These are phyloP conservation scores for Subanguina moxae DNA, from an alignment of 1,140 invertebrate species.

Conservation along the genomic window DNA sequence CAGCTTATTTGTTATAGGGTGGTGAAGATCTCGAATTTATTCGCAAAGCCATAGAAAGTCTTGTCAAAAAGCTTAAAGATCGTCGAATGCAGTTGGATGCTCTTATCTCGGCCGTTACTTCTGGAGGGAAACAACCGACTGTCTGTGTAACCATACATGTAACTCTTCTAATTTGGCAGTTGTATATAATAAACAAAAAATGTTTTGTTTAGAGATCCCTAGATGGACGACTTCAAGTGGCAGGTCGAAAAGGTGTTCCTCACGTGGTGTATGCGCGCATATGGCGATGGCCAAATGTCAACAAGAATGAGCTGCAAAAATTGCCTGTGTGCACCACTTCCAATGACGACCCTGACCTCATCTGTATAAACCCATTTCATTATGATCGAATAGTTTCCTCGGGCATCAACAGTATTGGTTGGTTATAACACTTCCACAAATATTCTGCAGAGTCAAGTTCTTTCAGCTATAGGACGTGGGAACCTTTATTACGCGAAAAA, in stretches of 20 bases:
- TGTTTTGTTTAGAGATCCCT: constrained; percentile 75
- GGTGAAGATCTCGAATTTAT: constrained; percentile 49
- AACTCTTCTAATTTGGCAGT: constrained; percentile 21
- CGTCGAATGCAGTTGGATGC: constrained; percentile 91
- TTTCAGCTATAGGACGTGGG: background rate
- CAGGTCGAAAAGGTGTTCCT: constrained; percentile 94
- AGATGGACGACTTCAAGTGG: constrained; percentile 92
- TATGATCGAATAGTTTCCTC: constrained; percentile 98
- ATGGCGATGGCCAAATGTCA: constrained; percentile 97
- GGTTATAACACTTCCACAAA: constrained; percentile 4
- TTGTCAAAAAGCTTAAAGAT: constrained; percentile 64
- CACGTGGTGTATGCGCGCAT: constrained; percentile 98
- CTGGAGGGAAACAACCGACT: constrained; percentile 91
- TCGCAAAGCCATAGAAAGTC: constrained; percentile 47
- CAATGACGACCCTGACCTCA: constrained; percentile 63
- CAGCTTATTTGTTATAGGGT: constrained; percentile 28
- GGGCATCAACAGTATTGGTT: constrained; percentile 69
- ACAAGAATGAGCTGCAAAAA: constrained; percentile 98
- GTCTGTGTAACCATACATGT: constrained; percentile 93
- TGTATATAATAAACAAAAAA: constrained; percentile 13
- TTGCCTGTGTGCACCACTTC: constrained; percentile 72
- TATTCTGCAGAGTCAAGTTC: background rate
- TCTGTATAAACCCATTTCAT: constrained; percentile 99
- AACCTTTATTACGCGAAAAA: background rate
- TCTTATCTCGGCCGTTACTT: constrained; percentile 95